Base-by-base conservation (phyloP, 2,113 vertebrate species). In the Anthoscopus minutus region DNA sequence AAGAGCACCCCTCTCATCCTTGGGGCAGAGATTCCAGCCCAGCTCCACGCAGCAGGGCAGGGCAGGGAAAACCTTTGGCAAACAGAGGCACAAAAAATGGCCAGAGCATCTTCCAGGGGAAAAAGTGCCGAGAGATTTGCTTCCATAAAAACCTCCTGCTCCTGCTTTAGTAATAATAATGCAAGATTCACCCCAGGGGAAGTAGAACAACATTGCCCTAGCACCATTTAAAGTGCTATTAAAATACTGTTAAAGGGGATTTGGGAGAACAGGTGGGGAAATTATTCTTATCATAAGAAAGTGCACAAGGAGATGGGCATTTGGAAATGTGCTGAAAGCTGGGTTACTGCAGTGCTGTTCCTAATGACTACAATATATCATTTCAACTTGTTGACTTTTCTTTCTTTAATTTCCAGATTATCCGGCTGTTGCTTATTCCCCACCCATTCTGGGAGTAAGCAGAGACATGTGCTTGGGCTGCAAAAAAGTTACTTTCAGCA, bases 311-410 rank as follows among this genome's bases (percentile, higher is more conserved):
- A 89, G 77, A 56, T 0, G 11, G 50, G 74, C 86, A 64, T 78
- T 92, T 92, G 83, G 51, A 88, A 90, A 92, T 56, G 64, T 90
- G 86, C 80, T 88, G 92, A 54, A 88, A 93, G 71, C 86, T 83
- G 86, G 67, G 47, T 64, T 83, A 62, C 73, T 93, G 27, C 51
- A 44, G 19, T 8, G 51, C 82, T 96, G 80, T 54, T 94, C 71
- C 94, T 96, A 96, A 96, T 96, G 96, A 92, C 64, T 71, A 14
- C 56, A 81, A 96, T 96, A 66, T 35, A 96, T 96, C 96, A 96
- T 92, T 74, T 83, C 86, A 95, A 92, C 80, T 88, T 83, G 80
- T 90, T 86, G 91, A 88, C 86, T 94, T 95, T 92, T 80, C 85
- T 80, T 54, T 35, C 88, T 88, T 81, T 73, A 54, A 74, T 96